A percentile compares a stretch with the other conserved stretches of the same genome.
These are phyloP conservation scores for Drosophila chauvacae DNA, from an alignment of 1,140 invertebrate genomes.

Conservation along the genomic window DNA sequence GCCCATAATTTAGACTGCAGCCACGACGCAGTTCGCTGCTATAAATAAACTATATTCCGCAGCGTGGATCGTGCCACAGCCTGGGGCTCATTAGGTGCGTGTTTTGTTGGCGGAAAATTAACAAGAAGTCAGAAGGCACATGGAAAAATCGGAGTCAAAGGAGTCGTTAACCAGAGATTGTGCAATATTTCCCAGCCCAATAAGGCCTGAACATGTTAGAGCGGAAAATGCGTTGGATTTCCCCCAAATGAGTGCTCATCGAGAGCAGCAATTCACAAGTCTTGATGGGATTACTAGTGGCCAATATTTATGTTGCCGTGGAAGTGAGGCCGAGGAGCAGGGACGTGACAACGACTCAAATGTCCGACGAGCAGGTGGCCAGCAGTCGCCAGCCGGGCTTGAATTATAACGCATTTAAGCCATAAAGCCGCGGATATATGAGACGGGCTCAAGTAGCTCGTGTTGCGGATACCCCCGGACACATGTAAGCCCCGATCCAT, in stretches of 20 bases:
- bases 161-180: conserved; percentile 20
- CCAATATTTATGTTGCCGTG: conserved; percentile 31
- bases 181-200: conserved; percentile 14
- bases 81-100: conserved; percentile 63
- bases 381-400: conserved; percentile 23
- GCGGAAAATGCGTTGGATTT: conserved; percentile 22
- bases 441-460: conserved; percentile 69
- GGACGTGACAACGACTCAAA: conserved; percentile 67
- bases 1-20: conserved; percentile 64
- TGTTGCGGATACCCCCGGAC: conserved; percentile 51
- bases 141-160: conserved; percentile 15
- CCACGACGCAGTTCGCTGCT: conserved; percentile 27
- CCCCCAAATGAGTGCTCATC: conserved; percentile 34
- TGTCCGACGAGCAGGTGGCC: conserved; percentile 48
- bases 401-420: conserved; percentile 75
- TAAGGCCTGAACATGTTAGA: conserved; percentile 5
- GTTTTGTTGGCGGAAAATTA: conserved; percentile 36
- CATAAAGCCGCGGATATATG: conserved; percentile 72
- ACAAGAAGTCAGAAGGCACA: conserved; percentile 12
- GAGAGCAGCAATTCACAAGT: conserved; percentile 8
- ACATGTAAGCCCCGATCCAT: conserved; percentile 35
- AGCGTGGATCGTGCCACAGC: conserved; percentile 42
- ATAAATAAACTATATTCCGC: conserved; percentile 53
- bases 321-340: conserved; percentile 1
- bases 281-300: conserved; percentile 11